Evolutionary conservation across 92 coral and sea anemone species (phyloP).

Genomic region (Plumapathes pennacea): DNA sequence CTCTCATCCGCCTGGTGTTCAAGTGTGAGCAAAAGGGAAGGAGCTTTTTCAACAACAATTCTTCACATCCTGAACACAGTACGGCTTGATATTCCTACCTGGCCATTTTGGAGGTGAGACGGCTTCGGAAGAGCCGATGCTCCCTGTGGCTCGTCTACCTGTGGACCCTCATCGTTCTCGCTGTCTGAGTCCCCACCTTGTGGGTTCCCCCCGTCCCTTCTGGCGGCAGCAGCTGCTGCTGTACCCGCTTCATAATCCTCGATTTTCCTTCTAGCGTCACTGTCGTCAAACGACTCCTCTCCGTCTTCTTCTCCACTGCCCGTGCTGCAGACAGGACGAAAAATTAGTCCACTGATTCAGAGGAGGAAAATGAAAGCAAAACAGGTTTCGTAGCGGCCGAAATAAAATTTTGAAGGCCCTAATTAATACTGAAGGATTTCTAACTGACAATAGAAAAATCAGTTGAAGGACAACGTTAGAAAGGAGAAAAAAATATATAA

Average conservation of each 20-base stretch:
- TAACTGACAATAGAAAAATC: no score
- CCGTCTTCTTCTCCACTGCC: constrained; percentile 99
- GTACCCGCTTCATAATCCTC: constrained; percentile 88
- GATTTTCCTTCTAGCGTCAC: constrained; percentile 65
- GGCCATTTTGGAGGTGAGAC: constrained; percentile 77
- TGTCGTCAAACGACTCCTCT: constrained; percentile 84
- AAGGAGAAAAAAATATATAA: no score
- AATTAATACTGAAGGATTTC: no score
- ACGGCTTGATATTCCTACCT: constrained; percentile 36
- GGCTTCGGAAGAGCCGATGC: constrained; percentile 32
- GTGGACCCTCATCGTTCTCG: constrained; percentile 75
- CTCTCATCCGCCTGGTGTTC: constrained; percentile 56
- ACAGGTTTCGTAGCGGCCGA: no score
- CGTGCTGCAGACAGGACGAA: constrained; percentile 61
- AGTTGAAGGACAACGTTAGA: no score
- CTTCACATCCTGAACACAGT: no score
- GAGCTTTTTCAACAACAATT: no score
- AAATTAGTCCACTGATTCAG: no score
- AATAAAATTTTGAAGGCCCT: no score
- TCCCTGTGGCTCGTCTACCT: constrained; percentile 81
- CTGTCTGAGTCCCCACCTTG: constrained; percentile 61
- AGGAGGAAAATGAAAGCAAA: no score
- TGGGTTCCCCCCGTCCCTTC: constrained; percentile 52
- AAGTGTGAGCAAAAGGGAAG: no score
- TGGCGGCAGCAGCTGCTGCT: constrained; percentile 71